Conservation (phyloP, 2,113 vertebrate genomes). For the Solenodon paradoxus region DNA sequence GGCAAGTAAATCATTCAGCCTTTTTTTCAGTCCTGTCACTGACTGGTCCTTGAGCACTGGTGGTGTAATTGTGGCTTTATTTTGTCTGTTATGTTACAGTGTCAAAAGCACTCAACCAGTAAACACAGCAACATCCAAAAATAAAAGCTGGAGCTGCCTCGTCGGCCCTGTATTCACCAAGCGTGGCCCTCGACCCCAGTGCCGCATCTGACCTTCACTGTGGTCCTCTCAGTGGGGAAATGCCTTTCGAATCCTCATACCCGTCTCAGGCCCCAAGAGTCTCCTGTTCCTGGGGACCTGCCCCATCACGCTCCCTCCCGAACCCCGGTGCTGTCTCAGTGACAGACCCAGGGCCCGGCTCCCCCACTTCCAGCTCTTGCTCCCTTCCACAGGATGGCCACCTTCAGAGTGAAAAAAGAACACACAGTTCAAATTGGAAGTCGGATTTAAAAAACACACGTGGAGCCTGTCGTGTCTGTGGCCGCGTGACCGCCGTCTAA, state of each 20-base stretch:
- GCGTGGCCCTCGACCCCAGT: background rate
- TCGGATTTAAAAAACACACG: background rate
- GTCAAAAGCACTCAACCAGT: background rate
- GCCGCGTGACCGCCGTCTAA: background rate
- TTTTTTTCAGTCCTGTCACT: background rate
- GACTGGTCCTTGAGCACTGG: background rate
- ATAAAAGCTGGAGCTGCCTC: background rate
- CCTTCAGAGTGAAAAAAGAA: background rate
- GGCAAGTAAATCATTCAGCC: background rate
- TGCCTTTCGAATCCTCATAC: background rate
- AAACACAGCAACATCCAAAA: background rate
- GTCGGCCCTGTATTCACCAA: background rate
- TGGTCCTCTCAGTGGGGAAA: background rate
- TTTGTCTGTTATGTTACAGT: background rate
- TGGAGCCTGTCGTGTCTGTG: background rate
- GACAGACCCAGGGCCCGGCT: background rate
- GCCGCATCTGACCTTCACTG: background rate
- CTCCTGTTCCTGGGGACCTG: background rate
- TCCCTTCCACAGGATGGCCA: background rate
- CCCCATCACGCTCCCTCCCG: background rate
- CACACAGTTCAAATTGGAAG: background rate
- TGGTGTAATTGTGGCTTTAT: background rate
- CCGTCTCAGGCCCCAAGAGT: background rate
- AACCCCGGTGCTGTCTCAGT: rapidly evolving
- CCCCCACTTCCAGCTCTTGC: background rate